Evolutionary conservation across 2,113 vertebrate species (phyloP).

Genomic region (Protobothrops mucrosquamatus): DNA sequence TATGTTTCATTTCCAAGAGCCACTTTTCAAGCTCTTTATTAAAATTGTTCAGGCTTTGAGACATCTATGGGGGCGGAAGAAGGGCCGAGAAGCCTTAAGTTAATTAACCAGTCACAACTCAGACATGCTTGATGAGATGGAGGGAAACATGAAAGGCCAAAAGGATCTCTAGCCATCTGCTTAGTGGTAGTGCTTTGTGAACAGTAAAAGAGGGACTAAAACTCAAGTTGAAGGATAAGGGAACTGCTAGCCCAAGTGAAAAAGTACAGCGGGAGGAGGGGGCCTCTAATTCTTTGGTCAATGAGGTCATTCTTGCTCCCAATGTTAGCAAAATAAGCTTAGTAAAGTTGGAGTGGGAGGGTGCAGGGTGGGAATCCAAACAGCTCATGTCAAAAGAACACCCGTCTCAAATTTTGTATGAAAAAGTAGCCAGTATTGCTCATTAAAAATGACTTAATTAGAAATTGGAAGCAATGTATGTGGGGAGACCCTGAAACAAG

Average conservation of each 20-base stretch:
- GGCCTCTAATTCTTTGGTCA: slow-evolving; percentile 66
- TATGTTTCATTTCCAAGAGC: slow-evolving; percentile 70
- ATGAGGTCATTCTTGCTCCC: slow-evolving; percentile 54
- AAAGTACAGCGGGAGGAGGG: slow-evolving; percentile 44
- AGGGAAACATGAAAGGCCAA: slow-evolving; percentile 78
- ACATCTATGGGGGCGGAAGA: slow-evolving; percentile 43
- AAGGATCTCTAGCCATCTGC: slow-evolving; percentile 82
- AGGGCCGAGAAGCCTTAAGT: slow-evolving; percentile 73
- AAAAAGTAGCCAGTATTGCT: slow-evolving; percentile 31
- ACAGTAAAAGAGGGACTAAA: slow-evolving; percentile 47
- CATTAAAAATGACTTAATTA: slow-evolving; percentile 40
- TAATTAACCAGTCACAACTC: slow-evolving; percentile 76
- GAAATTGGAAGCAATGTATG: slow-evolving; percentile 36
- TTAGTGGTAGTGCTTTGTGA: slow-evolving; percentile 61
- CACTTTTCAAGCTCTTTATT: slow-evolving; percentile 69
- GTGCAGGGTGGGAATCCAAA: slow-evolving; percentile 8
- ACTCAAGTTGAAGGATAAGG: slow-evolving; percentile 31
- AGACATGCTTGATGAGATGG: slow-evolving; percentile 80
- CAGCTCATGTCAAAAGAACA: slow-evolving; percentile 21
- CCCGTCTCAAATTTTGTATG: not conserved
- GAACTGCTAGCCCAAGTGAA: slow-evolving; percentile 43
- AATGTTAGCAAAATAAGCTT: slow-evolving; percentile 33
- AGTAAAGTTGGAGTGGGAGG: not conserved
- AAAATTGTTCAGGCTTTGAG: slow-evolving; percentile 77
- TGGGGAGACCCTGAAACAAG: not conserved